phyloP scores from a whole-genome alignment of 2,888 invertebrate genomes.

The Anarsia innoxiella region DNA sequence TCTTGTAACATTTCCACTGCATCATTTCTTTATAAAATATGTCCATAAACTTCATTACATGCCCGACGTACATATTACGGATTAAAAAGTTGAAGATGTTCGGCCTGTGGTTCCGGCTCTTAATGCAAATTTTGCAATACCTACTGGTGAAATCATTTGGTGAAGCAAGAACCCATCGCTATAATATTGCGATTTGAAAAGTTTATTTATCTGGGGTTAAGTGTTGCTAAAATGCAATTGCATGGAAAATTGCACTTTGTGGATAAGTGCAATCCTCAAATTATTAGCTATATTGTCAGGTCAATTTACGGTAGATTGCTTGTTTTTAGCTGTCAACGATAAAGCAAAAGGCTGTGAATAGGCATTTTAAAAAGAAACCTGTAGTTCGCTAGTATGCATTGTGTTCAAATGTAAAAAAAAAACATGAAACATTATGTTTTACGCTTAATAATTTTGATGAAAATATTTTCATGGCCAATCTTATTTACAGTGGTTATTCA shows the following conservation, averaged over 20 bases:
- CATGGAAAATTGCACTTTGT: conserved; percentile 10
- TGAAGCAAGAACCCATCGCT: conserved; percentile 1
- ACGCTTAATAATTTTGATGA: conserved; percentile 4
- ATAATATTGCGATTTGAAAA: conserved; percentile 7
- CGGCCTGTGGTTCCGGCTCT: conserved; percentile 7
- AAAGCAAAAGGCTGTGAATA: too few relatives aligned
- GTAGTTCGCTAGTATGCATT: too few relatives aligned
- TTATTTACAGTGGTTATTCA: conserved; percentile 9
- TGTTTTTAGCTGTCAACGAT: too few relatives aligned
- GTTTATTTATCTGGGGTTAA: conserved; percentile 9
- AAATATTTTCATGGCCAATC: conserved; percentile 8
- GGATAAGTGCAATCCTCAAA: too few relatives aligned
- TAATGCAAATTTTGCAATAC: conserved; percentile 10
- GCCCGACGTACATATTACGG: not conserved
- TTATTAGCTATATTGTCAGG: too few relatives aligned
- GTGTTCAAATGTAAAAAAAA: too few relatives aligned
- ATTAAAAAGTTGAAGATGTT: not conserved
- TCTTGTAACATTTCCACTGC: too few relatives aligned
- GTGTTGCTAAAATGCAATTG: conserved; percentile 7
- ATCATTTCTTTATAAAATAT: too few relatives aligned
- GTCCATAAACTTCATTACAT: too few relatives aligned
- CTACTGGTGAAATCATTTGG: conserved; percentile 8
- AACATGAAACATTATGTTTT: too few relatives aligned
- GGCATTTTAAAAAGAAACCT: too few relatives aligned
- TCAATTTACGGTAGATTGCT: too few relatives aligned